Conservation (phyloP, 92 coral and sea anemone species). For the Nematostella vectensis region DNA sequence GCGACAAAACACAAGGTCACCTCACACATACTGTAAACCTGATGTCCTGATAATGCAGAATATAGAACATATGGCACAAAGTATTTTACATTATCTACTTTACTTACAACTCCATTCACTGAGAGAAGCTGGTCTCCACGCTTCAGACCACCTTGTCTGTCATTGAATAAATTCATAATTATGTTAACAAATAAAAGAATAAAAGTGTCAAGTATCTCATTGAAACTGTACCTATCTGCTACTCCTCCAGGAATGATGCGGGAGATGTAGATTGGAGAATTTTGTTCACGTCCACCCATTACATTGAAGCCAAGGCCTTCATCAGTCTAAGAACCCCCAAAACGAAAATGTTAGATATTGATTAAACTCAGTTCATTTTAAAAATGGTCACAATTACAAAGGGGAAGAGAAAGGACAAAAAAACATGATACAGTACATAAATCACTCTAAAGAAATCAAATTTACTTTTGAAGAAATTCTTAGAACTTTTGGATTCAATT, state of each 20-base stretch:
- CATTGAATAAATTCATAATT: not conserved
- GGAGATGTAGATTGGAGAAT: slow-evolving; percentile 95
- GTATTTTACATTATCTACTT: not conserved
- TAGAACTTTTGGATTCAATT: too few relatives aligned
- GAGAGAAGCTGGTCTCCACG: slow-evolving; percentile 94
- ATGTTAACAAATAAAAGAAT: not conserved
- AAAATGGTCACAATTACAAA: too few relatives aligned
- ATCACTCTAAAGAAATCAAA: too few relatives aligned
- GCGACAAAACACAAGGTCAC: slow-evolving; percentile 9
- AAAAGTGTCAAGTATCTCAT: not conserved
- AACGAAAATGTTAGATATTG: too few relatives aligned
- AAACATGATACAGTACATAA: too few relatives aligned
- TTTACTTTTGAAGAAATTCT: too few relatives aligned
- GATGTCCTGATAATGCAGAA: too few relatives aligned
- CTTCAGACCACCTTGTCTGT: slow-evolving; percentile 82
- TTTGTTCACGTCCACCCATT: slow-evolving; percentile 97
- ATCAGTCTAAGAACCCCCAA: too few relatives aligned
- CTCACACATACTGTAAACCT: too few relatives aligned
- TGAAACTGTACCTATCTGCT: slow-evolving; percentile 83
- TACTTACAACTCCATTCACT: slow-evolving; percentile 94
- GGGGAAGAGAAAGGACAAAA: too few relatives aligned
- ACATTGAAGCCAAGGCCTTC: slow-evolving; percentile 99
- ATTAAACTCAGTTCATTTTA: too few relatives aligned
- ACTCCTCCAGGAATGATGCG: slow-evolving; percentile 99
- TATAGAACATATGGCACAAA: too few relatives aligned